These are phyloP conservation scores for Acanthacorydalis orientalis DNA, from an alignment of 2,888 invertebrate species.

Conservation along the genomic window DNA sequence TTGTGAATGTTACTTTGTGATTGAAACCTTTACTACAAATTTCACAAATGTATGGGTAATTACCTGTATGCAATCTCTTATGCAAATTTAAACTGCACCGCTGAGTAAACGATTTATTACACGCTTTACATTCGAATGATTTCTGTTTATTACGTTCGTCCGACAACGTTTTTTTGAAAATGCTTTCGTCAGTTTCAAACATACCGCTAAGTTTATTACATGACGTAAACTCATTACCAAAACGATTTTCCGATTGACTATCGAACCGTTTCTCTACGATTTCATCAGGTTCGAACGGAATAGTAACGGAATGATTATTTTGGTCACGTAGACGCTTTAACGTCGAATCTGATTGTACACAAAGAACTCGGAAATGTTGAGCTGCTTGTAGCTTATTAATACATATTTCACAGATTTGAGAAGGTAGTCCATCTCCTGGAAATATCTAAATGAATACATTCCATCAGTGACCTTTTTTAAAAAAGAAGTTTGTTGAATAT, in stretches of 20 bases:
- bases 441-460: not conserved
- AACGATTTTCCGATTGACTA: too few relatives aligned
- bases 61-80: not conserved
- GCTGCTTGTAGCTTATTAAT: constrained; percentile 3
- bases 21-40: not conserved
- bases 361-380: constrained; percentile 2
- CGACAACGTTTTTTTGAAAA: not conserved
- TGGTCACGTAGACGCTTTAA: not conserved
- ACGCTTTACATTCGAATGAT: not conserved
- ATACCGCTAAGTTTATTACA: too few relatives aligned
- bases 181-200: too few relatives aligned
- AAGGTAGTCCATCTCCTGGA: constrained; percentile 2
- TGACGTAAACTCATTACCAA: too few relatives aligned
- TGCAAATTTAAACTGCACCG: not conserved
- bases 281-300: too few relatives aligned
- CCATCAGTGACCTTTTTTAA: not conserved
- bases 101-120: not conserved
- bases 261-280: too few relatives aligned
- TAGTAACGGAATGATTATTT: not conserved
- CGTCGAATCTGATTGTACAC: constrained; percentile 1
- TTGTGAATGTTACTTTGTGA: constrained; percentile 18
- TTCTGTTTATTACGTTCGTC: not conserved
- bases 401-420: constrained; percentile 2
- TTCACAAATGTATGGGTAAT: not conserved
- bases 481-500: not conserved